phyloP scores from a whole-genome alignment of 2,113 vertebrate genomes.

The Gobius niger region DNA sequence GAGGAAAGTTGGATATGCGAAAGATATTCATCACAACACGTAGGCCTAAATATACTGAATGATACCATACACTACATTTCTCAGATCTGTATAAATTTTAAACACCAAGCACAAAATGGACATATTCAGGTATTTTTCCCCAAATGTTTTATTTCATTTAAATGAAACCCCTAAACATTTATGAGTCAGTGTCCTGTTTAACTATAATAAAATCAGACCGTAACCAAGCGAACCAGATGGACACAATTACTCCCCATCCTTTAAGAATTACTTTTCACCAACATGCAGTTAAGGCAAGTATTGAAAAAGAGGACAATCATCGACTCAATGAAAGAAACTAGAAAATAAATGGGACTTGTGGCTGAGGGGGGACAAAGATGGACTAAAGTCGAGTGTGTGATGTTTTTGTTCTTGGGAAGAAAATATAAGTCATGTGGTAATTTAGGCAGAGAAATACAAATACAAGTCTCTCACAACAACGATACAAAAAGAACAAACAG shows the following conservation, averaged over 20 bases:
- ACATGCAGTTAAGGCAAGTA: conserved; percentile 71
- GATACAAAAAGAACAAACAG: conserved; percentile 46
- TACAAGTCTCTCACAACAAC: conserved; percentile 42
- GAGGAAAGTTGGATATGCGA: too few species aligned
- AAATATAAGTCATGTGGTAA: conserved; percentile 60
- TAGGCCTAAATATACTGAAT: too few species aligned
- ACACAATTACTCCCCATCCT: conserved; percentile 43
- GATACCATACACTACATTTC: too few species aligned
- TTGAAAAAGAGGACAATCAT: conserved; percentile 46
- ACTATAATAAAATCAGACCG: conserved; percentile 72
- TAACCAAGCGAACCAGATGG: conserved; percentile 58
- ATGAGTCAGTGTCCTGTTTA: conserved; percentile 68
- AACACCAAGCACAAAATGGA: not conserved
- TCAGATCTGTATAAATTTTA: not conserved
- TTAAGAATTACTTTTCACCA: conserved; percentile 60
- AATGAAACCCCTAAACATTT: conserved; percentile 73
- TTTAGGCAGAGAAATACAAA: conserved; percentile 64
- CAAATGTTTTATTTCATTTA: conserved; percentile 72
- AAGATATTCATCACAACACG: too few species aligned
- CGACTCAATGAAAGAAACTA: conserved; percentile 58
- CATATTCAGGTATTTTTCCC: conserved; percentile 25
- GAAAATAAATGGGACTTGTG: conserved; percentile 55
- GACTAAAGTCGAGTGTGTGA: conserved; percentile 28
- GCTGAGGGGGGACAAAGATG: conserved; percentile 53
- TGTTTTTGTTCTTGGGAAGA: conserved; percentile 62